Percentiles rank a stretch among this genome's conserved stretches.
Evolutionary conservation across 2,888 invertebrate genomes (phyloP).

Genomic region (Conistra vaccinii): DNA sequence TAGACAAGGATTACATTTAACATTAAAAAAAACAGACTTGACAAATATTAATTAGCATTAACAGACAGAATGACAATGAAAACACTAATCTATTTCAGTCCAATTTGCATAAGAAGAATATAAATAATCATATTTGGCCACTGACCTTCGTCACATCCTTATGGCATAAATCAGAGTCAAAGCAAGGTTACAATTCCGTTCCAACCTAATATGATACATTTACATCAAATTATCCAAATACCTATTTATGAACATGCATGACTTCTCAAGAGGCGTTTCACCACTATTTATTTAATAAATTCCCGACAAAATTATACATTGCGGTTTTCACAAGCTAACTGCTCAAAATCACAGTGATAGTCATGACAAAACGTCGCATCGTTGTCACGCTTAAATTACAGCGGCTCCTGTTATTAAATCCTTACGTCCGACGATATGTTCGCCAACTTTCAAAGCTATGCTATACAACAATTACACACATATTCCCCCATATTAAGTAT

Average conservation of each 20-base stretch:
- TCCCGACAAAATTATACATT: conserved; percentile 52
- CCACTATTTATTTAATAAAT: conserved; percentile 44
- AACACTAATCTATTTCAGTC: conserved; percentile 38
- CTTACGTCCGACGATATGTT: conserved; percentile 70
- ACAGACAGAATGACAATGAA: conserved; percentile 53
- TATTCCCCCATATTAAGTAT: conserved; percentile 76
- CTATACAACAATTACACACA: conserved; percentile 78
- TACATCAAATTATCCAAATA: conserved; percentile 37
- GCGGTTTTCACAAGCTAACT: conserved; percentile 38
- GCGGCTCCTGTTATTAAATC: conserved; percentile 73
- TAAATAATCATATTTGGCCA: conserved; percentile 53
- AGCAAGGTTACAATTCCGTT: conserved; percentile 53
- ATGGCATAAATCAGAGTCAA: conserved; percentile 42
- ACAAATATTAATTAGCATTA: conserved; percentile 49
- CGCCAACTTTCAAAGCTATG: conserved; percentile 80
- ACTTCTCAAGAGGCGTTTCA: conserved; percentile 44
- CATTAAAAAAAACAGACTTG: conserved; percentile 6
- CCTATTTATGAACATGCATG: conserved; percentile 44
- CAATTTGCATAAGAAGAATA: conserved; percentile 52
- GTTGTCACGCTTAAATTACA: conserved; percentile 68
- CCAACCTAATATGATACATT: conserved; percentile 45
- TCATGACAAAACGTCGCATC: conserved; percentile 55
- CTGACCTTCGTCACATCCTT: conserved; percentile 60
- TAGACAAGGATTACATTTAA: conserved; percentile 3
- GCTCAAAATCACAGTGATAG: conserved; percentile 58